Percentiles rank a stretch among this genome's conserved stretches.
Evolutionary conservation across 2,113 vertebrate species (phyloP).

Genomic region (Meriones unguiculatus): DNA sequence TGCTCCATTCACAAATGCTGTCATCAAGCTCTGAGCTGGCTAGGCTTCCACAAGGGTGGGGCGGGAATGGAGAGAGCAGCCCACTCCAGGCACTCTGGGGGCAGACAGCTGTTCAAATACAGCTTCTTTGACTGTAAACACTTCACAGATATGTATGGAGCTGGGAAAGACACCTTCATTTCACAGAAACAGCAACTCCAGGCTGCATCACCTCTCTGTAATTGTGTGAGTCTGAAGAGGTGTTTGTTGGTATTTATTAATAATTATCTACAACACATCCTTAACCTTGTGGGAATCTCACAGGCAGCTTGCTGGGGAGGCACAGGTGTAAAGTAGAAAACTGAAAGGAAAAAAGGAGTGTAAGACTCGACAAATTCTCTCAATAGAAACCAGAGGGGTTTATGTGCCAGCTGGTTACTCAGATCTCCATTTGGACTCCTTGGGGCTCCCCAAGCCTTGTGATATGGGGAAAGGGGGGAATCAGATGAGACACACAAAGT

Average conservation of each 20-base stretch:
- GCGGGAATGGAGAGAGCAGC: neutral
- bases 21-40: neutral
- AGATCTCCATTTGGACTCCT: neutral
- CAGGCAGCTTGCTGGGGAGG: neutral
- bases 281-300: neutral
- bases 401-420: neutral
- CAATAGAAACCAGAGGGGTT: neutral
- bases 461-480: neutral
- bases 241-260: constrained; percentile 43
- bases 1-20: neutral
- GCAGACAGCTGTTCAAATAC: constrained; percentile 28
- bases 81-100: constrained; percentile 56
- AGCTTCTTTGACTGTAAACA: constrained; percentile 65
- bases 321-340: neutral
- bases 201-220: neutral
- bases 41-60: neutral
- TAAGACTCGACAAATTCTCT: neutral
- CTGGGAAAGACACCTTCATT: neutral
- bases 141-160: constrained; percentile 48
- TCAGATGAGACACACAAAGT: neutral
- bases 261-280: constrained; percentile 21
- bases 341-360: neutral
- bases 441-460: neutral
- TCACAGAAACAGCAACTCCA: neutral
- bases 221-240: constrained; percentile 19